Evolutionary conservation across 1,140 invertebrate species (phyloP).

Genomic region (Calycopis cecrops): DNA sequence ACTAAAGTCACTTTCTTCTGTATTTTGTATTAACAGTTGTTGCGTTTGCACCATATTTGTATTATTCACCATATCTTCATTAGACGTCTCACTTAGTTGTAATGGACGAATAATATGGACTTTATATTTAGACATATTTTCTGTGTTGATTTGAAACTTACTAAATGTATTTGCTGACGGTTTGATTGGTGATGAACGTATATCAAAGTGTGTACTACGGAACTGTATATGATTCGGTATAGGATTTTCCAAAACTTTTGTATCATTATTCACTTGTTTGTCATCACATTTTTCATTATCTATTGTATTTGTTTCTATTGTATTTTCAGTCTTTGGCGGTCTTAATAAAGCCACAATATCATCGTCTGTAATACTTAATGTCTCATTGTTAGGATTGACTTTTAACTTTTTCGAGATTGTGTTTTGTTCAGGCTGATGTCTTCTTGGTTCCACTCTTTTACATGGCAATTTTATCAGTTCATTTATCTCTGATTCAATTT

Average conservation of each 20-base stretch:
- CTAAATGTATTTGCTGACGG: conserved; percentile 50
- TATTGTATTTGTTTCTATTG: conserved; percentile 22
- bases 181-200: conserved; percentile 65
- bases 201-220: conserved; percentile 63
- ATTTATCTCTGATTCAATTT: conserved; percentile 31
- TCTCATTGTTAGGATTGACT: conserved; percentile 17
- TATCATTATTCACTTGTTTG: conserved; percentile 12
- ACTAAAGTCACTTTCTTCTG: not conserved
- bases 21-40: conserved; percentile 15
- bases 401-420: conserved; percentile 35
- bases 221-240: conserved; percentile 47
- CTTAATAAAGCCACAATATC: conserved; percentile 36
- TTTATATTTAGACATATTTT: conserved; percentile 55
- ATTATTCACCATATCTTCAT: conserved; percentile 12
- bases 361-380: conserved; percentile 23
- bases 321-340: conserved; percentile 17
- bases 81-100: conserved; percentile 29
- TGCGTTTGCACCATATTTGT: conserved; percentile 10
- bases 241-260: conserved; percentile 12
- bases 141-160: conserved; percentile 61
- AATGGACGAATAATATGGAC: conserved; percentile 48
- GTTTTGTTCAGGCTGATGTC: conserved; percentile 21
- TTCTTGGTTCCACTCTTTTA: conserved; percentile 36
- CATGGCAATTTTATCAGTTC: conserved; percentile 41
- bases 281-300: conserved; percentile 23